phyloP scores from a whole-genome alignment of 1,140 invertebrate genomes.

The Drosophila watanabei region DNA sequence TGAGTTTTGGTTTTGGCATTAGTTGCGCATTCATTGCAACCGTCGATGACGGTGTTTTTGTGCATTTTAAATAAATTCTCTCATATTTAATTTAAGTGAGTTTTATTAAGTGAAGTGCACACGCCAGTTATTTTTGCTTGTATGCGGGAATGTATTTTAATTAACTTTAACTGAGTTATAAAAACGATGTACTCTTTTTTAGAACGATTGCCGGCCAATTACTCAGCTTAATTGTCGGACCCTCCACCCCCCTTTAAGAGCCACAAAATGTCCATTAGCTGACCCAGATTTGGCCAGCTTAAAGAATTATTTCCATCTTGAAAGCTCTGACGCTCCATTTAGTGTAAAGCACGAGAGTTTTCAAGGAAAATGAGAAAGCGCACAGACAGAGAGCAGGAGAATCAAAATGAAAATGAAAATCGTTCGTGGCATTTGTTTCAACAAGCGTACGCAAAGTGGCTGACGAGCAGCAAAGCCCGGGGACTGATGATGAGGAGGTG shows the following conservation, averaged over 20 bases:
- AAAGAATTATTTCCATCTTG: slow-evolving; percentile 19
- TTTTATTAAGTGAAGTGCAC: slow-evolving; percentile 18
- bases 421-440: slow-evolving; percentile 48
- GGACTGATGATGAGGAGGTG: slow-evolving; percentile 23
- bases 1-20: slow-evolving; percentile 38
- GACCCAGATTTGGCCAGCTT: slow-evolving; percentile 6
- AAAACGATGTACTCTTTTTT: slow-evolving; percentile 3
- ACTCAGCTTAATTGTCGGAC: background rate
- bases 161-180: slow-evolving; percentile 8
- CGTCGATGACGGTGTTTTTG: slow-evolving; percentile 24
- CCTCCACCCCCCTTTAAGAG: background rate
- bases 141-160: background rate
- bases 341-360: slow-evolving; percentile 12
- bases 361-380: slow-evolving; percentile 10
- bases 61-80: slow-evolving; percentile 28
- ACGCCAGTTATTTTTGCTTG: background rate
- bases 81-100: slow-evolving; percentile 16
- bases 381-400: slow-evolving; percentile 1
- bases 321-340: background rate
- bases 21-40: slow-evolving; percentile 21
- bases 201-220: slow-evolving; percentile 3
- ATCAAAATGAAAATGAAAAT: slow-evolving; percentile 50
- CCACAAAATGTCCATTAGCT: slow-evolving; percentile 13
- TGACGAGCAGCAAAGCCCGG: slow-evolving; percentile 26
- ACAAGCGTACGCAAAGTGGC: slow-evolving; percentile 41